phyloP scores from a whole-genome alignment of 2,888 invertebrate species.

The Cynaeus angustus region DNA sequence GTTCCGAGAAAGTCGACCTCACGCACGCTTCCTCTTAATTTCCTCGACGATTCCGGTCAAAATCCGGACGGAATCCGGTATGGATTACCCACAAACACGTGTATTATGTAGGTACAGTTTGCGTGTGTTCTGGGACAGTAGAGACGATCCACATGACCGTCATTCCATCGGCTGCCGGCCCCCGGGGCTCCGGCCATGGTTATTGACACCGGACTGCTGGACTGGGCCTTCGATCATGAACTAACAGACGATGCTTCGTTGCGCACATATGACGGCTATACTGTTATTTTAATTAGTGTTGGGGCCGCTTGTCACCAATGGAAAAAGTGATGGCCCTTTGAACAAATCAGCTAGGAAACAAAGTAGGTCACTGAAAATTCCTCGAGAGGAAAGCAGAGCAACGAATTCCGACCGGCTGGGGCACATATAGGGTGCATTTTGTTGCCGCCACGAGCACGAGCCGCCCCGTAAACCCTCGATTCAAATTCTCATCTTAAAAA shows the following conservation, averaged over 20 bases:
- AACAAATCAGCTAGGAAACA: too few species aligned
- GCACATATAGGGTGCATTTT: too few species aligned
- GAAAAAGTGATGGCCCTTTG: neutral
- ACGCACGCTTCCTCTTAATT: slow-evolving; percentile 22
- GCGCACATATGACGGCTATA: slow-evolving; percentile 58
- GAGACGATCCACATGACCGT: slow-evolving; percentile 59
- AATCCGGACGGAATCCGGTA: slow-evolving; percentile 4
- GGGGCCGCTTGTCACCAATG: neutral
- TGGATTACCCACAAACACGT: slow-evolving; percentile 31
- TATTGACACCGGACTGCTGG: slow-evolving; percentile 60
- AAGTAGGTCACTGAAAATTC: too few species aligned
- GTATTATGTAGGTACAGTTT: slow-evolving; percentile 24
- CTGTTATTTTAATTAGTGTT: slow-evolving; percentile 62
- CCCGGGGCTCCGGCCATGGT: slow-evolving; percentile 56
- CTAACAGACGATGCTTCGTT: slow-evolving; percentile 47
- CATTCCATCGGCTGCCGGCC: slow-evolving; percentile 51
- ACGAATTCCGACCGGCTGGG: too few species aligned
- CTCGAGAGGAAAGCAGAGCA: too few species aligned
- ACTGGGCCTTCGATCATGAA: slow-evolving; percentile 43
- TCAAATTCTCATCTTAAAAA: too few species aligned
- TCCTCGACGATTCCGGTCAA: slow-evolving; percentile 3
- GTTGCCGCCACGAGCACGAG: too few species aligned
- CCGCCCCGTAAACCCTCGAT: too few species aligned
- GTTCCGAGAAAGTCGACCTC: slow-evolving; percentile 33
- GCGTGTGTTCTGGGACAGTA: slow-evolving; percentile 41